A percentile compares a stretch with the other conserved stretches of the same genome.
These are phyloP conservation scores for Agrochola lychnidis DNA, from an alignment of 2,888 invertebrate species.

Conservation along the genomic window DNA sequence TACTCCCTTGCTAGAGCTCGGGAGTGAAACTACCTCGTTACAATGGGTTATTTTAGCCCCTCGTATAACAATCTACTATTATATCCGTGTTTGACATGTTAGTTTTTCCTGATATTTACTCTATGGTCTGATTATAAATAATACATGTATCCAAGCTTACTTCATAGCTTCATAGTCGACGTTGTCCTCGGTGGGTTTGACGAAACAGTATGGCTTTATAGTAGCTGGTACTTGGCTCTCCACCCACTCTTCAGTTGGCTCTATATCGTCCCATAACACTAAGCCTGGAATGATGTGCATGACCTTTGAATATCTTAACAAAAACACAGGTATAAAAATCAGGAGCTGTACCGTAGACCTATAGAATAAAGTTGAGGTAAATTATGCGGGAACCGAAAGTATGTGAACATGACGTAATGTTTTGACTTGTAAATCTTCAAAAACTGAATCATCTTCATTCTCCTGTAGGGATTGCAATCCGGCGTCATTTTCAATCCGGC, in stretches of 20 bases:
- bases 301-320: background rate
- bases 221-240: slow-evolving; percentile 95
- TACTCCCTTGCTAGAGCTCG: too few species aligned
- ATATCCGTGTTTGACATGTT: too few species aligned
- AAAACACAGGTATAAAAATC: background rate
- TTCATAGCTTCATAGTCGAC: slow-evolving; percentile 98
- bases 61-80: too few species aligned
- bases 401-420: too few species aligned
- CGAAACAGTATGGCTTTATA: slow-evolving; percentile 94
- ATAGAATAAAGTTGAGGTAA: background rate
- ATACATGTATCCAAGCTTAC: slow-evolving; percentile 84
- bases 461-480: too few species aligned
- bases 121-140: background rate
- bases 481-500: too few species aligned
- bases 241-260: slow-evolving; percentile 96
- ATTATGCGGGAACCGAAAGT: background rate
- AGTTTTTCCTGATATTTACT: too few species aligned
- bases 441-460: too few species aligned
- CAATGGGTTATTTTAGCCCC: too few species aligned
- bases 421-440: too few species aligned
- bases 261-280: slow-evolving; percentile 96
- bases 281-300: slow-evolving; percentile 88
- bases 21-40: too few species aligned
- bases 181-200: slow-evolving; percentile 92
- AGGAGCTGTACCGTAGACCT: background rate